Evolutionary conservation across 2,888 invertebrate species (phyloP), one percentile per base, ranked within the genome.

Genomic region (Meta bourneti): DNA sequence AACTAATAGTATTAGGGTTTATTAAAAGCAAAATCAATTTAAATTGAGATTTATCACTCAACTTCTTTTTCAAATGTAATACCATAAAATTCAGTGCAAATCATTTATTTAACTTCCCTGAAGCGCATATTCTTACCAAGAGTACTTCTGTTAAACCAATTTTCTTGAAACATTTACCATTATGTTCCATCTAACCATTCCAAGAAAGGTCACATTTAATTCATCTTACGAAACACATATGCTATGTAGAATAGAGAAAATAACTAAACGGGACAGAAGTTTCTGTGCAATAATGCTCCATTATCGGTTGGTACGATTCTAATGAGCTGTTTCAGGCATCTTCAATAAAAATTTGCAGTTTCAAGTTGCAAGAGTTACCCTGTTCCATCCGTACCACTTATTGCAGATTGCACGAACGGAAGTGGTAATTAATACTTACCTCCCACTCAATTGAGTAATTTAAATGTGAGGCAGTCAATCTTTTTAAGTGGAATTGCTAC

Each of bases 391-490:
- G 34, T 9, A 61, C 61, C 61, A 61, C 61, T 34, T 71, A 34
- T 82, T n/a, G 49, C 70, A 49, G 49, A 49, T 80, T 48, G 80
- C 48, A 77, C 52, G n/a, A 51, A 51, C 77, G 19, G 20, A 52
- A 49, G 19, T 77, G 61, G 20, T 61, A 79, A 79, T 79, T 79
- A 79, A 61, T 79, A 79, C 48, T 79, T 61, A 34, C 77, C 5
- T 20, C 7, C 49, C 61, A 20, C 6, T 48, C 34, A 79, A 79
- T 61, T 79, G 79, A 79, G 61, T 79, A 79, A 79, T 79, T 79
- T 79, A 79, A 61, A 79, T 54, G 79, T 79, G 79, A 79, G 54
- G 54, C 61, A 69, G 54, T 61, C 61, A 54, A 61, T 54, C 61
- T 20, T 16, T 79, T 54, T 61, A 79, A 20, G 34, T 11, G 61